Conservation (phyloP, 2,888 invertebrate species). For the Monopis laevigella region DNA sequence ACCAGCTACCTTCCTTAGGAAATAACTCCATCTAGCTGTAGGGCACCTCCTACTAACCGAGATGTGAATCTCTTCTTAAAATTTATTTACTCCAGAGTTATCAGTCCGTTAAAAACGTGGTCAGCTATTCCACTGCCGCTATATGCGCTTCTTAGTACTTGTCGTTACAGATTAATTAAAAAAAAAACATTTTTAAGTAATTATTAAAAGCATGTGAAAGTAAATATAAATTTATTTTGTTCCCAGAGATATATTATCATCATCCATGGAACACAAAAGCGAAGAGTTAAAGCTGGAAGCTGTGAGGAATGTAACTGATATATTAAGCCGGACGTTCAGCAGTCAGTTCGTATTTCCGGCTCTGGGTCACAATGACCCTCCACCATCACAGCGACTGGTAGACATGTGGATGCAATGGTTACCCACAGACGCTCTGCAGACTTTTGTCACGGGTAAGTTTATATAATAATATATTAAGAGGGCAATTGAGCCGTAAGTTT, state of each 20-base stretch:
- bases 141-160: too few relatives aligned
- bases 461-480: neutral
- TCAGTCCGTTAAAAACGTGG: too few relatives aligned
- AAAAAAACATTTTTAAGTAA: too few relatives aligned
- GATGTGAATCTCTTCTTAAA: too few relatives aligned
- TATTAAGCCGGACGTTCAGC: slow-evolving; percentile 83
- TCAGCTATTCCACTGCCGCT: too few relatives aligned
- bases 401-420: slow-evolving; percentile 87
- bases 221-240: slow-evolving; percentile 20
- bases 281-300: slow-evolving; percentile 77
- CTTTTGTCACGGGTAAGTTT: slow-evolving; percentile 79
- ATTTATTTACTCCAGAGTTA: too few relatives aligned
- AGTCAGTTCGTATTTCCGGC: slow-evolving; percentile 91
- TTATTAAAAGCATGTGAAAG: too few relatives aligned
- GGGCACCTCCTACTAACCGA: too few relatives aligned
- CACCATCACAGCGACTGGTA: slow-evolving; percentile 71
- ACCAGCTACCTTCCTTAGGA: too few relatives aligned
- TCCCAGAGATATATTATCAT: slow-evolving; percentile 85
- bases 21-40: too few relatives aligned
- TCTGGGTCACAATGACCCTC: slow-evolving; percentile 88
- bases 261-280: slow-evolving; percentile 73
- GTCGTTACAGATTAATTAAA: too few relatives aligned
- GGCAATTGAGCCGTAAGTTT: too few relatives aligned
- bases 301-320: slow-evolving; percentile 82
- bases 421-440: slow-evolving; percentile 82